Base-by-base conservation (phyloP, 1,140 invertebrate species). In the Bilobella aurantiaca region DNA sequence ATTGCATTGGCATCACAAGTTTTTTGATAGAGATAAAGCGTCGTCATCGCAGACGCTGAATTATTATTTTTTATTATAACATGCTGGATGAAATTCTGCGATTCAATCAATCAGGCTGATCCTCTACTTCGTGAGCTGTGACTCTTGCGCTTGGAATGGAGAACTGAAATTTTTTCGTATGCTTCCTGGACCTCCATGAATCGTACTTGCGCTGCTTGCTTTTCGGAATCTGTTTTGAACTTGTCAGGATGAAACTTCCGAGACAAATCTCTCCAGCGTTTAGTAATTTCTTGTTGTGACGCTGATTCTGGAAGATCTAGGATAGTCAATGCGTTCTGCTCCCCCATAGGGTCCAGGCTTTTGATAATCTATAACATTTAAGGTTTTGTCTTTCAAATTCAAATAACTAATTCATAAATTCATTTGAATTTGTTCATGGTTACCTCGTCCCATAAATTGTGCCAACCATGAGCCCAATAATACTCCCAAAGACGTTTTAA, bases 121-220 rank as follows among this genome's bases (percentile, higher is more conserved):
- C 23, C 59, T 62, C 37, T 16, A 37, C 32, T 62, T 16, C 32
- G 8, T 27, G 61, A 61, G 28, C 49, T 64, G 23, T 31, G 25
- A 18, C 32, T 37, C 32, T 67, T 83, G 21, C 89, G 78, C 67
- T 85, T 85, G 53, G 83, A 83, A 74, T 92, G 91, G 57, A 89
- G 88, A 64, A 86, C 89, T 2, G 91, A 94, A 0, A 96, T 78
- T 28, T 89, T 87, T 74, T 93, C 90, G 74, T 94, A 96, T 0
- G 93, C 92, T 76, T 91, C 84, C 75, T 96, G 91, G 67, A 96
- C 91, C 74, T 96, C 89, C 79, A 96, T 90, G 74, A 96, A 97
- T 63, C 82, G 86, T 73, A 92, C 86, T 75, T 95, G 88, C 1
- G 90, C 91, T 14, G 78, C 76, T 65, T 76, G 78, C 65, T 85